Conservation (phyloP, 2,888 invertebrate species). For the Campoletis raptor region DNA sequence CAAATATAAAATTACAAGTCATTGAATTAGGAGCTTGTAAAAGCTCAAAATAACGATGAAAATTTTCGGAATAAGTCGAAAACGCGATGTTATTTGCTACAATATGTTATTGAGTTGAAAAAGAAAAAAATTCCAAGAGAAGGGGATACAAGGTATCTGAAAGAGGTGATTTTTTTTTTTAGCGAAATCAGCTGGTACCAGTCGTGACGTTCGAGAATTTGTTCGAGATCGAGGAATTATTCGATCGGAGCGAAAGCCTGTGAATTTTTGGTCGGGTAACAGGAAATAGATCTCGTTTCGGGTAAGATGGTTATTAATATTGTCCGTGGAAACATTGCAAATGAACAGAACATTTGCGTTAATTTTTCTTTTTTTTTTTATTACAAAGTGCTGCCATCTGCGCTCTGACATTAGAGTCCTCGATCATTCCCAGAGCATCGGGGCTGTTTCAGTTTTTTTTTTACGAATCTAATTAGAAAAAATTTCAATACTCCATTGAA, state of each 20-base stretch:
- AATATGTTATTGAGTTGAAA: conserved; percentile 61
- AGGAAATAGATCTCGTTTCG: not conserved
- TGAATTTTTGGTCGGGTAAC: not conserved
- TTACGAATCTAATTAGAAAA: conserved; percentile 56
- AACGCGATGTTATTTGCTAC: conserved; percentile 15
- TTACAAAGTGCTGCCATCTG: conserved; percentile 82
- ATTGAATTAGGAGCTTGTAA: not conserved
- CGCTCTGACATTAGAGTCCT: conserved; percentile 81
- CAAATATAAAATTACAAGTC: not conserved
- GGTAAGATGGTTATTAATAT: conserved; percentile 1
- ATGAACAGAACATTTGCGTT: conserved; percentile 74
- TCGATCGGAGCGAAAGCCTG: not conserved
- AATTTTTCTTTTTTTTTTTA: conserved; percentile 71
- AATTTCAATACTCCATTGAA: conserved; percentile 14
- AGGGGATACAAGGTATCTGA: conserved; percentile 67
- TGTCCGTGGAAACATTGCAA: conserved; percentile 47
- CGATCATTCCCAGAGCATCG: conserved; percentile 44
- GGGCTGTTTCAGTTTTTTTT: conserved; percentile 52
- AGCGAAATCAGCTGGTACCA: conserved; percentile 73
- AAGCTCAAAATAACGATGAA: not conserved
- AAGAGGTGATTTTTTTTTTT: conserved; percentile 54
- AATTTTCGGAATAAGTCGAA: conserved; percentile 15
- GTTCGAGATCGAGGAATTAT: not conserved
- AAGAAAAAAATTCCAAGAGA: conserved; percentile 10
- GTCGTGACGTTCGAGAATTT: conserved; percentile 70